phyloP scores from a whole-genome alignment of 2,113 vertebrate species.

The Microtus richardsoni region DNA sequence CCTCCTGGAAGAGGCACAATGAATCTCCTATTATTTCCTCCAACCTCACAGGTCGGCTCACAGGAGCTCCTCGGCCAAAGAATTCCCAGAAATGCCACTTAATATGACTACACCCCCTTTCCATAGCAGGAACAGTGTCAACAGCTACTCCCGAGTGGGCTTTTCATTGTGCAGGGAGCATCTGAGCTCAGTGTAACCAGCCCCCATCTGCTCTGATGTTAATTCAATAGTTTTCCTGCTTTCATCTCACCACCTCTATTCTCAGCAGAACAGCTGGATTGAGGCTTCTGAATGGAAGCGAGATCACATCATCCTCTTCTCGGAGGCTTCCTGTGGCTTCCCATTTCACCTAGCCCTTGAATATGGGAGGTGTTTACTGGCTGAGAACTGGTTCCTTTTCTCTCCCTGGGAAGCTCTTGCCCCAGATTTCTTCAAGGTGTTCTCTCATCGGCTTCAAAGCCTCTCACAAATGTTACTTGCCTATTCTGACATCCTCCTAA shows the following conservation, averaged over 20 bases:
- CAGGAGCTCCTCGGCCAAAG: background rate
- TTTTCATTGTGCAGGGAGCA: background rate
- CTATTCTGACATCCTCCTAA: constrained; percentile 30
- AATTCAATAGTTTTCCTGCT: background rate
- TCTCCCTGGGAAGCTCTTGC: background rate
- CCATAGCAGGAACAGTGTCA: background rate
- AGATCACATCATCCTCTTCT: background rate
- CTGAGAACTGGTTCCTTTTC: background rate
- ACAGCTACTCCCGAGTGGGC: background rate
- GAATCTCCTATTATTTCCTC: background rate
- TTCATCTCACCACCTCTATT: constrained; percentile 30
- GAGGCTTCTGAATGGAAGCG: background rate
- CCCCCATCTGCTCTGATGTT: background rate
- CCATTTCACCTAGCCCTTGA: constrained; percentile 7
- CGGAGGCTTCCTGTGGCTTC: background rate
- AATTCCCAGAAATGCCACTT: background rate
- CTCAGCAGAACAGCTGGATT: background rate
- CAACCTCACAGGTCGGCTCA: background rate
- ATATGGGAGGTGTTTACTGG: background rate
- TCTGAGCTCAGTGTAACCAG: background rate
- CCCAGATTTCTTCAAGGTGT: background rate
- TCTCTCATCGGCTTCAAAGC: background rate
- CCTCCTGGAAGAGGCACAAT: background rate
- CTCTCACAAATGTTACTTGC: background rate
- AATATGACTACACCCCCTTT: background rate